Base-by-base conservation (phyloP, 2,113 vertebrate genomes). In the Tachysurus vachellii region DNA sequence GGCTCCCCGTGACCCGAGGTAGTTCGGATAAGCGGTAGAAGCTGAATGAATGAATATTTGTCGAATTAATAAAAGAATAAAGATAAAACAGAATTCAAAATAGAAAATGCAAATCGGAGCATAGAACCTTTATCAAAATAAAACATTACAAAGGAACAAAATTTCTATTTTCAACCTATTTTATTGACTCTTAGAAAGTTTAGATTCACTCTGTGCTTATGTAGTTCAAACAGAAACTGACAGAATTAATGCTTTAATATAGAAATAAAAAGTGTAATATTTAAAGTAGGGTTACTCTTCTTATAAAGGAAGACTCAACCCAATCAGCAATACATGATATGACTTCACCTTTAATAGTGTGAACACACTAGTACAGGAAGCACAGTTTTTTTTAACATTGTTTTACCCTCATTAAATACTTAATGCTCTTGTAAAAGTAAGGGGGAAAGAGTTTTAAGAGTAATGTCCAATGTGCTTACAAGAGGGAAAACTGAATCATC, bases 401-500 rank as follows among this genome's bases (percentile, higher is more conserved):
- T 94, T 94, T 91, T 93, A 92, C 93, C 91, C 93, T 92, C 89
- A 92, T 94, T 94, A 94, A 95, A 92, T 93, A 92, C 90, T 91
- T 92, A 90, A 92, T 91, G 92, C 92, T 94, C 94, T 94, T 93
- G 92, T 95, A 95, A 94, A 95, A 94, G 93, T 90, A 92, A 92
- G 42, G 85, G 87, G 93, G 92, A 92, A 80, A 56, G 42, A 80
- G 47, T 88, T 88, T 91, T 91, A 92, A 88, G 90, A 92, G 93
- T 91, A 93, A 92, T 89, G 91, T 91, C 92, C 93, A 71, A 89
- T 93, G 90, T 87, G 91, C 91, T 93, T 93, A 92, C 92, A 93
- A 90, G 89, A 91, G 70, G 94, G 92, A 94, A 95, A 93, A 94
- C 93, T 95, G 93, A 95, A 94, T 95, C 95, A 95, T 94, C 83